Base-by-base conservation (phyloP, 2,113 vertebrate species). In the Oenanthe oenanthe region DNA sequence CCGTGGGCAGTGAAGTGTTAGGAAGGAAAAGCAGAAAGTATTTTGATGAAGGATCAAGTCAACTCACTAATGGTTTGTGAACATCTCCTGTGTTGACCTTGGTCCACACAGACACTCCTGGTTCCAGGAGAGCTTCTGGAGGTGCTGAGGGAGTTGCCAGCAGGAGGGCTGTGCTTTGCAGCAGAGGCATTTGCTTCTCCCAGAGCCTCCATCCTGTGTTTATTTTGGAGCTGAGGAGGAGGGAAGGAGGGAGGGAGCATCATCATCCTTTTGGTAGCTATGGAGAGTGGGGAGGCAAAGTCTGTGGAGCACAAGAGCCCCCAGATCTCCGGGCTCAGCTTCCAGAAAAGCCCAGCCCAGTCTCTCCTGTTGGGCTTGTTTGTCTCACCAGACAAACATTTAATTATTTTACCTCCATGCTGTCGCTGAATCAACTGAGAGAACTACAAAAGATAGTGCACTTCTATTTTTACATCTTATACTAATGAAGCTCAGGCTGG, bases 1-100 rank as follows among this genome's bases (percentile, higher is more conserved):
- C 93, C 89, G 83, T 94, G 92, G 95, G 93, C 90, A 97, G 85
- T 90, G 94, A 94, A 95, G 96, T 95, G 95, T 84, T 91, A 93
- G 89, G 92, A 93, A 84, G 95, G 90, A 83, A 91, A 66, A 87
- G 85, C 94, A 94, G 13, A 75, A 96, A 93, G 88, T 67, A 54
- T 95, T 91, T 83, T 95, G 94, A 94, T 91, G 93, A 96, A 95
- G 77, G 88, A 93, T 94, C 71, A 58, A 82, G 88, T 89, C 90
- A 92, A 72, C 62, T 91, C 85, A 17, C 75, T 95, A 72, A 93
- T 81, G 71, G 22, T 75, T 56, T 86, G 12, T 92, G 93, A 95
- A 56, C 85, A 62, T 95, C 93, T 93, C 91, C 94, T 31, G 67
- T 66, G 54, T 7, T 95, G 95, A 82, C 94, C 94, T 92, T 67